phyloP scores from a whole-genome alignment of 1,140 invertebrate genomes.

The Listronotus bonariensis region DNA sequence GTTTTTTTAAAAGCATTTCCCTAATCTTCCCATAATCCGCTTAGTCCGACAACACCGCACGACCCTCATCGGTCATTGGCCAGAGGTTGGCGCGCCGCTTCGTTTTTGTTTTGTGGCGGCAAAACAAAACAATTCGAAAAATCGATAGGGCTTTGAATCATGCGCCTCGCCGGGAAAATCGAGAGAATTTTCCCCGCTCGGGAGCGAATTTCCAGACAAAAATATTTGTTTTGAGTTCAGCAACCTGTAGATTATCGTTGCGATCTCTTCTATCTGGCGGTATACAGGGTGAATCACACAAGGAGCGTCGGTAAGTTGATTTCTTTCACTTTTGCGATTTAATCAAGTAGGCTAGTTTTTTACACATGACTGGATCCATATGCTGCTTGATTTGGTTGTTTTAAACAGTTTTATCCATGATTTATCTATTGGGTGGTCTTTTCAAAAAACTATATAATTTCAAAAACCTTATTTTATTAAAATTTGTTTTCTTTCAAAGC shows the following conservation, averaged over 20 bases:
- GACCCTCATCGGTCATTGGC: constrained; percentile 23
- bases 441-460: no score
- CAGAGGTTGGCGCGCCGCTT: constrained; percentile 14
- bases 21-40: neutral
- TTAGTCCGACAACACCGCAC: constrained; percentile 1
- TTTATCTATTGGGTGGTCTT: no score
- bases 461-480: no score
- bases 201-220: neutral
- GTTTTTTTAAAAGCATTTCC: no score
- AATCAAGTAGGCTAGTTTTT: no score
- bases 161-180: neutral
- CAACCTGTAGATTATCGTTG: constrained; percentile 21
- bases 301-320: neutral
- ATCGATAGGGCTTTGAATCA: constrained; percentile 11
- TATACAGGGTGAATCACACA: neutral
- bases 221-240: constrained; percentile 21
- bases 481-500: no score
- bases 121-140: constrained; percentile 15
- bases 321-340: no score
- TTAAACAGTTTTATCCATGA: no score
- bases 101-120: constrained; percentile 29
- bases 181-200: neutral
- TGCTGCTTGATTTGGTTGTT: no score
- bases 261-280: neutral
- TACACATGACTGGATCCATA: no score